Percentiles rank a stretch among this genome's conserved stretches.
Evolutionary conservation across 1,140 invertebrate genomes (phyloP).

Genomic region (Aphelinus atriplicis): DNA sequence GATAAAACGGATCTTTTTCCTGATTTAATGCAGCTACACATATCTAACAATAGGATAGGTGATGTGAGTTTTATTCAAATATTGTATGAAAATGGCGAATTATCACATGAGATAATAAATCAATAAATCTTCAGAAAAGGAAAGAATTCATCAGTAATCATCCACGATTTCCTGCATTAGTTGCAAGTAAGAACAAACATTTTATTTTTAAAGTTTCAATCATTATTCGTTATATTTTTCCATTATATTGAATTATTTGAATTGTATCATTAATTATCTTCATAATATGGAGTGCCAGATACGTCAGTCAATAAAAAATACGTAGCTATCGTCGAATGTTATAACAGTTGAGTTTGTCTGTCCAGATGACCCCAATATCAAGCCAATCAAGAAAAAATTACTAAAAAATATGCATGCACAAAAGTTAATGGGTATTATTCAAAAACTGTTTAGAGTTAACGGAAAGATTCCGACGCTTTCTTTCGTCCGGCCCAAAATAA

Average conservation of each 20-base stretch:
- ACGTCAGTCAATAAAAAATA: slow-evolving; percentile 71
- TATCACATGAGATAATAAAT: slow-evolving; percentile 60
- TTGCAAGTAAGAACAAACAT: slow-evolving; percentile 67
- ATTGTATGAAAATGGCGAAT: slow-evolving; percentile 73
- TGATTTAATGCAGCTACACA: slow-evolving; percentile 62
- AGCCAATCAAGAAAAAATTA: slow-evolving; percentile 75
- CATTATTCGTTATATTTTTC: neutral
- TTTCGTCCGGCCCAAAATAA: slow-evolving; percentile 69
- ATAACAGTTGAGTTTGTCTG: slow-evolving; percentile 72
- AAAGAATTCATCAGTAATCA: slow-evolving; percentile 75
- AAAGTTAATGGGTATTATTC: slow-evolving; percentile 79
- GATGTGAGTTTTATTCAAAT: slow-evolving; percentile 58
- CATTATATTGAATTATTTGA: slow-evolving; percentile 27
- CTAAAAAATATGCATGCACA: slow-evolving; percentile 83
- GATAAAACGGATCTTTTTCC: slow-evolving; percentile 66
- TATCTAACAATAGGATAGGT: slow-evolving; percentile 68
- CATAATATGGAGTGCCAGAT: slow-evolving; percentile 84
- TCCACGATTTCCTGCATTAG: slow-evolving; percentile 75
- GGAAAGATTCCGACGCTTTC: slow-evolving; percentile 66
- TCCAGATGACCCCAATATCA: slow-evolving; percentile 66
- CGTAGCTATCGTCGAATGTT: slow-evolving; percentile 77
- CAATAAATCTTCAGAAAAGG: slow-evolving; percentile 45
- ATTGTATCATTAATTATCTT: slow-evolving; percentile 17
- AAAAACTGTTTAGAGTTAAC: slow-evolving; percentile 74
- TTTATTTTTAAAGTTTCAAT: slow-evolving; percentile 57